phyloP scores from a whole-genome alignment of 2,888 invertebrate species.

The Apotomis capreana region DNA sequence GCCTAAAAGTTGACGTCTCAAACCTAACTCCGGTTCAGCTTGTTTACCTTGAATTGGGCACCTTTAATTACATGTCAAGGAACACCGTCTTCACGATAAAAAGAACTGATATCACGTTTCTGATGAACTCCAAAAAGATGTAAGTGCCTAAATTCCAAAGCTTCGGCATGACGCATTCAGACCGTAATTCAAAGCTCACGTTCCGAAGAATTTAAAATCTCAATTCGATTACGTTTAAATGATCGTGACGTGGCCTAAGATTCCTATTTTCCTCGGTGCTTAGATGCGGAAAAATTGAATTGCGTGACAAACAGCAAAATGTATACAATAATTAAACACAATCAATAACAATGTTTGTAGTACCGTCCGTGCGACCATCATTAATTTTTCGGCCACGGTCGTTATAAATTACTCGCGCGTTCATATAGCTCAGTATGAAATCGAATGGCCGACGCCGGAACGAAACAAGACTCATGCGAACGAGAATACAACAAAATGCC shows the following conservation, averaged over 20 bases:
- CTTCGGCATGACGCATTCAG: constrained; percentile 1
- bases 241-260: constrained; percentile 29
- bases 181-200: constrained; percentile 2
- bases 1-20: too few species aligned
- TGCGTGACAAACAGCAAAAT: constrained; percentile 59
- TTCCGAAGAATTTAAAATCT: constrained; percentile 7
- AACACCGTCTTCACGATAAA: neutral
- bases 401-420: constrained; percentile 67
- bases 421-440: constrained; percentile 45
- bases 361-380: constrained; percentile 59
- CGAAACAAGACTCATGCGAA: constrained; percentile 66
- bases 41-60: neutral
- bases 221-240: constrained; percentile 21
- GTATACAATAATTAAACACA: constrained; percentile 56
- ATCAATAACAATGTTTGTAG: constrained; percentile 61
- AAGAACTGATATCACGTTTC: neutral
- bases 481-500: constrained; percentile 63
- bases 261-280: constrained; percentile 34
- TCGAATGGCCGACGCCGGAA: constrained; percentile 55
- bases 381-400: constrained; percentile 69
- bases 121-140: neutral
- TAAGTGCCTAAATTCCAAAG: neutral
- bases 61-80: neutral
- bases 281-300: constrained; percentile 45
- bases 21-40: neutral